A percentile compares a stretch with the other conserved stretches of the same genome.
These are phyloP conservation scores for Alces alces DNA, from an alignment of 2,113 vertebrate genomes.

Conservation along the genomic window DNA sequence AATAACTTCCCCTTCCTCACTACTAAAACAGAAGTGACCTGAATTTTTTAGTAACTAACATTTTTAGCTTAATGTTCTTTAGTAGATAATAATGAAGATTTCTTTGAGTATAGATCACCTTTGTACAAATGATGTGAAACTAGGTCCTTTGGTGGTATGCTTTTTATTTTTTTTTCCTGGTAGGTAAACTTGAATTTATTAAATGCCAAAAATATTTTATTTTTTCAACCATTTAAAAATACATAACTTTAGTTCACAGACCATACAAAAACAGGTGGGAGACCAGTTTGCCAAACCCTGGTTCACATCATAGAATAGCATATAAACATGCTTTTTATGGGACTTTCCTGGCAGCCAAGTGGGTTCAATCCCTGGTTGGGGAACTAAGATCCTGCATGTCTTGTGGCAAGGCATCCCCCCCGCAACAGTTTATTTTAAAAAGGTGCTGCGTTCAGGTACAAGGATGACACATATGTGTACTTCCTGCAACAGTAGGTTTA, in stretches of 20 bases:
- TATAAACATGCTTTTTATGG: background rate
- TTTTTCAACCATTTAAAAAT: background rate
- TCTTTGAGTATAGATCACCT: background rate
- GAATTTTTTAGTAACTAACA: background rate
- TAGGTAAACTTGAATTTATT: background rate
- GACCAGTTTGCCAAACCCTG: background rate
- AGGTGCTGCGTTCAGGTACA: background rate
- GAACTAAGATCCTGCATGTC: background rate
- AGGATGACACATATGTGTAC: background rate
- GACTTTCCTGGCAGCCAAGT: background rate
- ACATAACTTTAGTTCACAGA: background rate
- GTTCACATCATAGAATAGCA: background rate
- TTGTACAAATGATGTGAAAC: slow-evolving; percentile 28
- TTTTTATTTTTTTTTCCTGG: background rate
- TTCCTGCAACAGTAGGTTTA: too few relatives aligned
- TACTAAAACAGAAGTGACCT: slow-evolving; percentile 14
- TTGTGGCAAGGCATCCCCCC: background rate
- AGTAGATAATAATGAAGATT: background rate
- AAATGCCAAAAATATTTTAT: background rate
- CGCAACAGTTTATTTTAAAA: background rate
- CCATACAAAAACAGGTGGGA: background rate
- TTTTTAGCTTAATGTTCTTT: slow-evolving; percentile 36
- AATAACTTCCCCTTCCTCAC: background rate
- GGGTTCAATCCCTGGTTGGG: background rate
- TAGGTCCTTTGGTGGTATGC: background rate